phyloP scores from a whole-genome alignment of 64 coral and sea anemone species.

The Pocillopora damicornis region DNA sequence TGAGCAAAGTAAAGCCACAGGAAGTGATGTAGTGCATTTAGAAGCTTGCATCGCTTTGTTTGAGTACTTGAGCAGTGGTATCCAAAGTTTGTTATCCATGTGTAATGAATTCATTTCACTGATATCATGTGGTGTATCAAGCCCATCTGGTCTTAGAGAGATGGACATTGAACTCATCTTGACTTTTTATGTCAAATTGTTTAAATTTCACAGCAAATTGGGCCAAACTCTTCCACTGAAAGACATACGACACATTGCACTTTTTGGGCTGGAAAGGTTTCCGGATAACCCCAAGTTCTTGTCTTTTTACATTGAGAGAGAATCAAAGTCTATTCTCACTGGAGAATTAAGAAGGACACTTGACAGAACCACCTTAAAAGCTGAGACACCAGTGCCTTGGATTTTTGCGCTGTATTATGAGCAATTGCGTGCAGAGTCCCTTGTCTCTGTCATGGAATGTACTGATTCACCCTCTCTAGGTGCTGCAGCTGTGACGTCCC shows the following conservation, averaged over 20 bases:
- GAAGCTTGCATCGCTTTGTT: conserved; percentile 67
- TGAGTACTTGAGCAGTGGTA: conserved; percentile 69
- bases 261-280: conserved; percentile 47
- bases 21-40: conserved; percentile 54
- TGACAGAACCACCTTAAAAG: conserved; percentile 55
- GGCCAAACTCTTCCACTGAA: conserved; percentile 49
- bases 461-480: background rate
- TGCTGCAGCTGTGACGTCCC: conserved; percentile 34
- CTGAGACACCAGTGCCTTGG: conserved; percentile 70
- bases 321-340: conserved; percentile 78
- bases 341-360: conserved; percentile 72
- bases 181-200: conserved; percentile 55
- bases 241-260: conserved; percentile 42
- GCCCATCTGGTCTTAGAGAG: background rate
- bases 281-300: conserved; percentile 84
- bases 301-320: conserved; percentile 58
- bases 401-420: conserved; percentile 78
- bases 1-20: conserved; percentile 23
- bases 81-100: conserved; percentile 51
- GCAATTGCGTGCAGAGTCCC: conserved; percentile 36
- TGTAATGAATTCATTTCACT: conserved; percentile 41
- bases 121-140: background rate
- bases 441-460: conserved; percentile 51
- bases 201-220: conserved; percentile 46
- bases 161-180: conserved; percentile 56